Evolutionary conservation across 2,113 vertebrate species (phyloP), one percentile per base, ranked within the genome.

Genomic region (Phaethornis superciliosus): DNA sequence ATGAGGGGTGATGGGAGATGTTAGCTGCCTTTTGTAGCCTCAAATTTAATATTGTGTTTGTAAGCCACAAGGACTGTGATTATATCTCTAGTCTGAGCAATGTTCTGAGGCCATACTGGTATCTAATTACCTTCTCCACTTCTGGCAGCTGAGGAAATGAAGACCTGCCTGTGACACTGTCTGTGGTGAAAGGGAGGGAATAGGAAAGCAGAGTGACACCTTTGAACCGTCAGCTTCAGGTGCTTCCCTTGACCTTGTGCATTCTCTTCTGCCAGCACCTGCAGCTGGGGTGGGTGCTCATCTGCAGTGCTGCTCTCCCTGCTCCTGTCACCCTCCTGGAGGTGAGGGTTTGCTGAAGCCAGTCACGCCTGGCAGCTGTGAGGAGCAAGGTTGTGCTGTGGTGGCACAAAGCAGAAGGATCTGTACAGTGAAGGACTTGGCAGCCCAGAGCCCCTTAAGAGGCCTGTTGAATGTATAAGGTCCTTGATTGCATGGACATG

Each of bases 171-270:
- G 85, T 85, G 71, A 96, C 93, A 75, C n/a, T 77, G 51, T 83
- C 59, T 93, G 79, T 83, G 71, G 90, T 96, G 89, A 95, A 94
- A 93, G 62, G 76, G 76, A 94, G 68, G 51, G 76, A 92, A 88
- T 35, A 85, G 54, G 60, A 75, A 89, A 95, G 71, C n/a, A 81
- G 80, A 71, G 51, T 40, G 76, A 93, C 33, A 30, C 56, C 88
- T 93, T 90, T 60, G 75, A 88, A 93, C 60, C 30, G 52, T 49
- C 10, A 42, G 67, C 76, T 92, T 88, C 81, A 83, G 76, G 80
- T 83, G 33, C 28, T 86, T 94, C 72, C 56, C 49, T 70, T 81
- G 42, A 80, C 80, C 72, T 88, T 33, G 27, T 20, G 16, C 8
- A 2, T 79, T 19, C 62, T 89, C 18, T 81, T 80, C 59, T 58